A percentile compares a stretch with the other conserved stretches of the same genome.
Evolutionary conservation across 2,113 vertebrate species (phyloP).

Genomic region (Paramormyrops kingsleyae): DNA sequence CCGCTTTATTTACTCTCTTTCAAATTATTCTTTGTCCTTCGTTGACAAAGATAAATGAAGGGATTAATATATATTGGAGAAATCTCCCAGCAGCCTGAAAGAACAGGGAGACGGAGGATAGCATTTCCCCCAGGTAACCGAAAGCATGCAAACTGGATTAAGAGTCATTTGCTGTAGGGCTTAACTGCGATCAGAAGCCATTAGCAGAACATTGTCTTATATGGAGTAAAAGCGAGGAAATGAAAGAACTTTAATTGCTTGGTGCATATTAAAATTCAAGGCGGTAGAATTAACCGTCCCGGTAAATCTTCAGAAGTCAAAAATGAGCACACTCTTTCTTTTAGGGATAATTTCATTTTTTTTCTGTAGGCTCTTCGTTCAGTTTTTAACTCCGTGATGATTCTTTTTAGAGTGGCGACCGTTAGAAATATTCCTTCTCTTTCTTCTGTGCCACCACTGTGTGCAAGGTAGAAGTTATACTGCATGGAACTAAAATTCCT

Average conservation of each 20-base stretch:
- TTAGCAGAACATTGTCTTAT: constrained; percentile 77
- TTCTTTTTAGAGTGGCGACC: background rate
- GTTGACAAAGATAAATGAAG: constrained; percentile 98
- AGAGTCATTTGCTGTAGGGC: constrained; percentile 91
- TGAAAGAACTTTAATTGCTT: constrained; percentile 73
- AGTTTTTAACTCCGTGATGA: background rate
- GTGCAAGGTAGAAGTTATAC: background rate
- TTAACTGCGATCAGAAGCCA: constrained; percentile 84
- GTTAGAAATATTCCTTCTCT: background rate
- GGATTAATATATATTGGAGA: constrained; percentile 99
- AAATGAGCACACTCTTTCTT: background rate
- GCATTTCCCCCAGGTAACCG: constrained; percentile 97
- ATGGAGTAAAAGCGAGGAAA: constrained; percentile 48
- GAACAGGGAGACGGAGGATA: constrained; percentile 67
- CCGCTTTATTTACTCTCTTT: constrained; percentile 81
- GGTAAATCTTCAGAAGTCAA: background rate
- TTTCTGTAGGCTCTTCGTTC: background rate
- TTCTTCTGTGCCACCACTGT: background rate
- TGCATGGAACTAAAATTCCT: background rate
- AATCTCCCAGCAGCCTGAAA: constrained; percentile 70
- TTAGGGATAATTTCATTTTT: constrained; percentile 12
- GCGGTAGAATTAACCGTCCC: constrained; percentile 28
- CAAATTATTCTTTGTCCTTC: constrained; percentile 87
- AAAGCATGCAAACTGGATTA: constrained; percentile 90
- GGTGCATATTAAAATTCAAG: constrained; percentile 68